Conservation (phyloP, 2,888 invertebrate genomes). For the Machimus rusticus region DNA sequence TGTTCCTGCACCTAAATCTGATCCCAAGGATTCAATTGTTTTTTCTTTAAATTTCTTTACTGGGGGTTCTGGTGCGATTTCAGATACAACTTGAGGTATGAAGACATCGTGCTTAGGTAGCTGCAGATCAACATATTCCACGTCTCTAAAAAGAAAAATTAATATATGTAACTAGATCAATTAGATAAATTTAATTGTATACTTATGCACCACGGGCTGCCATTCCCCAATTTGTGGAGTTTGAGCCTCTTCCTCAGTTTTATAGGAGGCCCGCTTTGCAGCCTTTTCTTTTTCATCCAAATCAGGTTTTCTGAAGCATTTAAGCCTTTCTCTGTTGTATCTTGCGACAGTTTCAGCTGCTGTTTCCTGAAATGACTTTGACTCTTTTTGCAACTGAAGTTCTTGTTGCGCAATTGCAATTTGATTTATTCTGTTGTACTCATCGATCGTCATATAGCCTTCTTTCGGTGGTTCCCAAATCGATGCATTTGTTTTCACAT, state of each 20-base stretch:
- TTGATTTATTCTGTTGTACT: constrained; percentile 69
- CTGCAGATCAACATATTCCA: constrained; percentile 72
- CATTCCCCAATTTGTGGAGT: constrained; percentile 76
- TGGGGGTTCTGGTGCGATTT: constrained; percentile 55
- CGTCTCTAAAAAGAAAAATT: constrained; percentile 60
- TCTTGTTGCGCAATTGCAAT: constrained; percentile 64
- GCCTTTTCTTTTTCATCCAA: constrained; percentile 55
- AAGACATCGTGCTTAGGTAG: constrained; percentile 67
- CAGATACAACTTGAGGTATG: constrained; percentile 53
- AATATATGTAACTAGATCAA: not conserved
- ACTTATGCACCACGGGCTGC: constrained; percentile 73
- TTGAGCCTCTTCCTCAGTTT: constrained; percentile 64
- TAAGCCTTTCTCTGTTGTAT: constrained; percentile 60
- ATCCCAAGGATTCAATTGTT: constrained; percentile 54
- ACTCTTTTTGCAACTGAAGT: constrained; percentile 63
- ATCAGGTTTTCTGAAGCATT: constrained; percentile 55
- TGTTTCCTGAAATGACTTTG: constrained; percentile 62
- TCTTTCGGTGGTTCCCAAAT: constrained; percentile 78
- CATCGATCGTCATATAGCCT: constrained; percentile 72
- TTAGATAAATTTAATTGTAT: constrained; percentile 53
- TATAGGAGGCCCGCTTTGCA: constrained; percentile 64
- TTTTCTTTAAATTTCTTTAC: constrained; percentile 62
- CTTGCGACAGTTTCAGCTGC: constrained; percentile 64
- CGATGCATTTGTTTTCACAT: constrained; percentile 81
- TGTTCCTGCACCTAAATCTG: constrained; percentile 46